Conservation (phyloP, 2,888 invertebrate species). For the Prosapia bicincta region DNA sequence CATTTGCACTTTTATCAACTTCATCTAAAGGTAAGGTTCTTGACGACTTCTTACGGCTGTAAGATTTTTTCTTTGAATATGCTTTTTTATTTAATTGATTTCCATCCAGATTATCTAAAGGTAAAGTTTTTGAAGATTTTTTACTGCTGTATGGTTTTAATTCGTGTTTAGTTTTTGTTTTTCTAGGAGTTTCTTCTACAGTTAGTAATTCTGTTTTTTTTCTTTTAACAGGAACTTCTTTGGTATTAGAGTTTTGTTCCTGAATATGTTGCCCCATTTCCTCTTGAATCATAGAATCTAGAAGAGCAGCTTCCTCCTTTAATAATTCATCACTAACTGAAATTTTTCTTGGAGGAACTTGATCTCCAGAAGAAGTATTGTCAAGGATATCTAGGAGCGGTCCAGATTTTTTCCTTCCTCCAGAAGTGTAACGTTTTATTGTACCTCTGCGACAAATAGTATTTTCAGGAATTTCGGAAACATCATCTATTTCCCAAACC, state of each 20-base stretch:
- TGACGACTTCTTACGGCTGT: conserved; percentile 2
- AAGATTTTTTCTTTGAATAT: background rate
- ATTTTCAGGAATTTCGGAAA: background rate
- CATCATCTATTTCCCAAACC: conserved; percentile 1
- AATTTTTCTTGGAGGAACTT: conserved; percentile 10
- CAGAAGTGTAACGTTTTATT: conserved; percentile 14
- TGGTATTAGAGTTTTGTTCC: no score
- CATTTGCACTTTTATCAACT: conserved; percentile 6
- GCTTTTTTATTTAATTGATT: background rate
- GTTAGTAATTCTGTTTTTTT: background rate
- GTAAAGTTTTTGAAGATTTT: conserved; percentile 14
- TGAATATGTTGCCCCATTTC: conserved; percentile 45
- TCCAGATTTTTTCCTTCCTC: background rate
- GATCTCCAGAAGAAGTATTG: background rate
- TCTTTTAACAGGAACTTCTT: background rate
- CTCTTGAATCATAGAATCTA: conserved; percentile 53
- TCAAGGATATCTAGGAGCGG: background rate
- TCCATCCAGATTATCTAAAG: background rate
- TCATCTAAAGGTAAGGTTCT: background rate
- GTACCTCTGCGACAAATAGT: conserved; percentile 6
- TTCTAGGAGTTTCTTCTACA: background rate
- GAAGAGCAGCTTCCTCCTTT: conserved; percentile 53
- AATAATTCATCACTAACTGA: conserved; percentile 42
- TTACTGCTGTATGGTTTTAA: conserved; percentile 10
- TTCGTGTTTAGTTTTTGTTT: conserved; percentile 7